Evolutionary conservation across 2,888 invertebrate genomes (phyloP), one percentile per base, ranked within the genome.

Genomic region (Thyatira batis): DNA sequence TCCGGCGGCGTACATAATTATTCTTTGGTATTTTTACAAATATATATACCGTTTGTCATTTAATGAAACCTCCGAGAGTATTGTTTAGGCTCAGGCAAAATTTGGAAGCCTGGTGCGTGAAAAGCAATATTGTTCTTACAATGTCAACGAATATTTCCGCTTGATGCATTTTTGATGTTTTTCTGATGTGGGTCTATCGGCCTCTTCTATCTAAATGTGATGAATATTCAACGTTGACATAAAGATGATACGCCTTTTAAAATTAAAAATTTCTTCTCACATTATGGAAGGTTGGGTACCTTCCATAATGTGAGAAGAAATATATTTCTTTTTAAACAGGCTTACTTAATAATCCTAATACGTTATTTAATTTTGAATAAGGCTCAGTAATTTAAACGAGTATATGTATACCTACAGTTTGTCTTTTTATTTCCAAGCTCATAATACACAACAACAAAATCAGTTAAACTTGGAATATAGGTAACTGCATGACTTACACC

Each of bases 131-230:
- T 85, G 84, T 80, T 83, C 79, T 77, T 78, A 86, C 84, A 87
- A 83, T 88, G 84, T 85, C 83, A 82, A 80, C 79, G 80, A 81
- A 86, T 87, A 85, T 89, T 92, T 92, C 92, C 92, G 92, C 91
- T 87, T 92, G 92, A 92, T 92, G 92, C 91, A 92, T 92, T 92
- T 91, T 92, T 92, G 92, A 92, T 92, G 92, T 92, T 92, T 91
- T 92, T 92, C 90, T 92, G 92, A 92, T 92, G 91, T 90, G 91
- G 91, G 92, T 91, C 91, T 90, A 92, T 92, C 92, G 85, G 81
- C 76, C 84, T 78, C 75, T 82, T 78, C 88, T 88, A 92, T 92
- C 92, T 91, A 89, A 92, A 91, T 87, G 90, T 89, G 87, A 89
- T 90, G 89, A 92, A 91, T 90, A 90, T 91, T 90, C 89, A 87